Conservation (phyloP, 2,888 invertebrate genomes). For the Drosophila pegasa region DNA sequence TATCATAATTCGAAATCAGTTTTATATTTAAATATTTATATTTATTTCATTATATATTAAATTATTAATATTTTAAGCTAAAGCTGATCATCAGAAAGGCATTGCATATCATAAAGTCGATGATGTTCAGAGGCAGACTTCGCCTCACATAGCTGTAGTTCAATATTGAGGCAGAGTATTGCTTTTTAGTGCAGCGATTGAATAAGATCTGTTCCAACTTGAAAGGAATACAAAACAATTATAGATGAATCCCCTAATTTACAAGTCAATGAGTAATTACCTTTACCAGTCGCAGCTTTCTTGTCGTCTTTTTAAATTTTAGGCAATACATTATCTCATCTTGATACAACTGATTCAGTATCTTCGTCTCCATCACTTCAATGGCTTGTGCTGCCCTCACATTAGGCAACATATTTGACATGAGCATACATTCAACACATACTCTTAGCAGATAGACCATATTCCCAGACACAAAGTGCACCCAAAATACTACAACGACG, state of each 20-base stretch:
- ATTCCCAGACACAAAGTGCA: background rate
- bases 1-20: too few species aligned
- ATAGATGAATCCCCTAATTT: background rate
- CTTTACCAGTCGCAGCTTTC: conserved; percentile 3
- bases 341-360: conserved; percentile 9
- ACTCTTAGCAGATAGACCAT: background rate
- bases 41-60: background rate
- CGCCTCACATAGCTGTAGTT: conserved; percentile 2
- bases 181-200: background rate
- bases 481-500: background rate
- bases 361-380: conserved; percentile 11
- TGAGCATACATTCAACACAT: background rate
- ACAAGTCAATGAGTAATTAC: background rate
- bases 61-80: background rate
- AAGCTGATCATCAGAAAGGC: conserved; percentile 4
- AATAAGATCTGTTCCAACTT: background rate
- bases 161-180: background rate
- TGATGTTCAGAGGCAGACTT: background rate
- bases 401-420: conserved; percentile 8
- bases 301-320: background rate
- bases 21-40: background rate
- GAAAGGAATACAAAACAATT: background rate
- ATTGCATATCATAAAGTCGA: conserved; percentile 2
- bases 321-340: background rate
- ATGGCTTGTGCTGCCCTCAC: conserved; percentile 5